Conservation (phyloP, 2,113 vertebrate genomes). For the Uria aalge region DNA sequence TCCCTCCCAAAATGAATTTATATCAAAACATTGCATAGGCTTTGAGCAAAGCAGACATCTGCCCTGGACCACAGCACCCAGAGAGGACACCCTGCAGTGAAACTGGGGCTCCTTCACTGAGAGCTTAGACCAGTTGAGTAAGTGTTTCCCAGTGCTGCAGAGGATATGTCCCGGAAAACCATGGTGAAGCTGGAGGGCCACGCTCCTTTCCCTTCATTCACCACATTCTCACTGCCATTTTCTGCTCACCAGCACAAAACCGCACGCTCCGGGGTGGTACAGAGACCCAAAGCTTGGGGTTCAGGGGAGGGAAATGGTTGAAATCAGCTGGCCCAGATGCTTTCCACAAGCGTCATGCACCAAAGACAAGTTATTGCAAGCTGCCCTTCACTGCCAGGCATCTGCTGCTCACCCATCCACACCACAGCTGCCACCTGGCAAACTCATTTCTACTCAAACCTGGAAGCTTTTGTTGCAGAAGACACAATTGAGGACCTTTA, state of each 20-base stretch:
- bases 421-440: background rate
- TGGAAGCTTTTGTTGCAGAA: background rate
- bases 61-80: background rate
- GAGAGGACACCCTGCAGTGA: background rate
- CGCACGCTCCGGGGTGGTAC: background rate
- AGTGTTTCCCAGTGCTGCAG: background rate
- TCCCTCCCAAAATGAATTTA: background rate
- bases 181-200: background rate
- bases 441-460: background rate
- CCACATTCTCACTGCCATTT: background rate
- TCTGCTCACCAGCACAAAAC: background rate
- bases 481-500: background rate
- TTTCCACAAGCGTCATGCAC: background rate
- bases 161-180: background rate
- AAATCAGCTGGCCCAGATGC: background rate
- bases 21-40: background rate
- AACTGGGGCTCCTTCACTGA: background rate
- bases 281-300: fast-evolving
- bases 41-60: background rate
- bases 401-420: background rate
- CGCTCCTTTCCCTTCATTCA: background rate
- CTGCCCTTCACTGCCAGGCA: background rate
- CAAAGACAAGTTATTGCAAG: background rate
- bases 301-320: background rate
- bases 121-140: background rate